Evolutionary conservation across 2,888 invertebrate genomes (phyloP).

Genomic region (Cyrtodaria siliqua): DNA sequence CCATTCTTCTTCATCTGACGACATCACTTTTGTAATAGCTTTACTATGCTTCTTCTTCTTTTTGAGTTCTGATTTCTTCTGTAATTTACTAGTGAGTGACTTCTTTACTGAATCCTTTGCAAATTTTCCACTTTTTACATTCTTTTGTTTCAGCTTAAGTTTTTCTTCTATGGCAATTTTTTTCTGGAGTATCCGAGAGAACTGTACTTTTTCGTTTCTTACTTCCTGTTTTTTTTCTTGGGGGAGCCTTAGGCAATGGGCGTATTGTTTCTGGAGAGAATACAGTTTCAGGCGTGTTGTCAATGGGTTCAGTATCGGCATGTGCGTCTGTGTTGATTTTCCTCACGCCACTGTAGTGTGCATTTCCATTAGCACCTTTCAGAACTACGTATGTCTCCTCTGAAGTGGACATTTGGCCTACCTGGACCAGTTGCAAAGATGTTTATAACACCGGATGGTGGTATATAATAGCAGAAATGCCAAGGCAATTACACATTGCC

Average conservation of each 20-base stretch:
- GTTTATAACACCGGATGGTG: constrained; percentile 23
- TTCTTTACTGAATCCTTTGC: constrained; percentile 8
- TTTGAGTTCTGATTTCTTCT: constrained; percentile 17
- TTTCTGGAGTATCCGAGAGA: constrained; percentile 50
- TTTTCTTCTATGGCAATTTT: constrained; percentile 31
- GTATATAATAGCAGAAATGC: constrained; percentile 37
- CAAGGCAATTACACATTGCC: constrained; percentile 39
- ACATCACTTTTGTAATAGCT: background rate
- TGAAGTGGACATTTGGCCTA: constrained; percentile 28
- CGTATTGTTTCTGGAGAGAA: constrained; percentile 42
- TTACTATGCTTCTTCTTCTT: constrained; percentile 21
- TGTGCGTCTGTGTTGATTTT: constrained; percentile 21
- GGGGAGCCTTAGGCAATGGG: constrained; percentile 42
- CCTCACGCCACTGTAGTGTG: constrained; percentile 43
- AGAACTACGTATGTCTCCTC: constrained; percentile 44
- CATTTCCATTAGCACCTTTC: constrained; percentile 32
- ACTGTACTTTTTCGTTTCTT: constrained; percentile 44
- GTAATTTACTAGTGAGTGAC: constrained; percentile 6
- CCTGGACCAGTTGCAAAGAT: constrained; percentile 40
- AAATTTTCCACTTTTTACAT: constrained; percentile 6
- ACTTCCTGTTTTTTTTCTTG: constrained; percentile 30
- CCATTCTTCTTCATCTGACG: constrained; percentile 37
- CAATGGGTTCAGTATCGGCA: background rate
- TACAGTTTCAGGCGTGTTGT: constrained; percentile 11
- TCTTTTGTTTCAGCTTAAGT: constrained; percentile 11